A percentile compares a stretch with the other conserved stretches of the same genome.
phyloP scores from a whole-genome alignment of 2,113 vertebrate genomes.

The Emberiza fucata region DNA sequence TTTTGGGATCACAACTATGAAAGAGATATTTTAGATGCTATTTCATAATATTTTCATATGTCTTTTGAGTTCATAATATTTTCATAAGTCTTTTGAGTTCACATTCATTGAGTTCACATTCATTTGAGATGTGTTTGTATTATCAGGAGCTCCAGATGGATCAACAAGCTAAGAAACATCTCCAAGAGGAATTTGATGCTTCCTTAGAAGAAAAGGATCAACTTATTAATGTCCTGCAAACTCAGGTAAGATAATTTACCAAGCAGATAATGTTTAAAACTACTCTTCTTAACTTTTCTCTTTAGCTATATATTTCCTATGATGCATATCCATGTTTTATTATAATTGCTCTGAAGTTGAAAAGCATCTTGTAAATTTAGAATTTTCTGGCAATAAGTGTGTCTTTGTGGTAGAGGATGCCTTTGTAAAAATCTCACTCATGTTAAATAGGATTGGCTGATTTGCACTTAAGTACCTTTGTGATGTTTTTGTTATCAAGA shows the following conservation, averaged over 20 bases:
- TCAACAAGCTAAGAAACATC: slow-evolving; percentile 95
- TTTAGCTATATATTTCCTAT: background rate
- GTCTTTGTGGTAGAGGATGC: background rate
- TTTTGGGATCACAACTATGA: background rate
- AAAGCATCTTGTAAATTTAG: background rate
- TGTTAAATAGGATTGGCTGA: background rate
- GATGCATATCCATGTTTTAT: background rate
- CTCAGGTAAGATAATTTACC: slow-evolving; percentile 77
- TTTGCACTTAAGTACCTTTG: background rate
- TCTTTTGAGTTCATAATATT: background rate
- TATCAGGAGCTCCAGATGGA: slow-evolving; percentile 96
- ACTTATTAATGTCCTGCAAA: slow-evolving; percentile 92
- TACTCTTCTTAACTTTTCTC: background rate
- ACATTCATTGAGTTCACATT: background rate
- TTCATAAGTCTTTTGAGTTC: background rate
- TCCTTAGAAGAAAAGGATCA: slow-evolving; percentile 95
- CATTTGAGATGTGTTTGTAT: background rate
- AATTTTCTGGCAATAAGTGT: background rate
- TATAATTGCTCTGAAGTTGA: background rate
- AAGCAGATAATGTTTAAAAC: background rate
- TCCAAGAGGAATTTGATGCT: slow-evolving; percentile 97
- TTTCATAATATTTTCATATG: background rate
- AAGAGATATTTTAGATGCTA: background rate
- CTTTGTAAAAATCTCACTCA: background rate
- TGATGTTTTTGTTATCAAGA: background rate